Percentiles rank a stretch among this genome's conserved stretches.
Evolutionary conservation across 1,140 invertebrate genomes (phyloP).

Genomic region (Pseudomyrmex flavicornis): DNA sequence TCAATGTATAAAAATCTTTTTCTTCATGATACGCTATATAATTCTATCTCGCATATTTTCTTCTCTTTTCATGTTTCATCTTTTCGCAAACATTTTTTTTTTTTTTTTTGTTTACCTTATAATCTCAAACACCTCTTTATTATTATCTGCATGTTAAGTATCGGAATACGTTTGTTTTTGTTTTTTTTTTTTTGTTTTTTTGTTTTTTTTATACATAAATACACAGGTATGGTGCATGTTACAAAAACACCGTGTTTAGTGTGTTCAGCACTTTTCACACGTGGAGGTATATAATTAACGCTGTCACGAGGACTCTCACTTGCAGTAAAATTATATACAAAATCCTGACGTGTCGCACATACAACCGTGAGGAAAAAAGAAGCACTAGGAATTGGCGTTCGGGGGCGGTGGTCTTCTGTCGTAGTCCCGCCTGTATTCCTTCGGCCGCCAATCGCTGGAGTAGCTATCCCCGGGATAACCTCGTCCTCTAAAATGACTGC

Average conservation of each 20-base stretch:
- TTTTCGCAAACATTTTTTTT: no score
- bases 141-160: slow-evolving; percentile 58
- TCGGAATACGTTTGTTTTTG: slow-evolving; percentile 40
- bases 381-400: slow-evolving; percentile 83
- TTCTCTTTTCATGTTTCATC: slow-evolving; percentile 22
- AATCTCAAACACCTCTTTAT: slow-evolving; percentile 44
- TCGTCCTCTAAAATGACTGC: slow-evolving; percentile 78
- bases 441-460: slow-evolving; percentile 82
- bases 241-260: slow-evolving; percentile 35
- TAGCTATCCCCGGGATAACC: slow-evolving; percentile 79
- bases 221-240: slow-evolving; percentile 68
- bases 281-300: neutral
- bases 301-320: slow-evolving; percentile 2
- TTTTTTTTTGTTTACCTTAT: no score
- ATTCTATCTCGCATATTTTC: slow-evolving; percentile 9
- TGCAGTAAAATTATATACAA: slow-evolving; percentile 56
- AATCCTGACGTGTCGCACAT: neutral
- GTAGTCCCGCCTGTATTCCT: slow-evolving; percentile 87
- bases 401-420: slow-evolving; percentile 84
- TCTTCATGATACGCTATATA: slow-evolving; percentile 35
- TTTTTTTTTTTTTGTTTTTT: slow-evolving; percentile 58
- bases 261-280: slow-evolving; percentile 8
- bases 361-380: slow-evolving; percentile 73
- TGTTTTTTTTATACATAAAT: slow-evolving; percentile 62
- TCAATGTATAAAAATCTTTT: slow-evolving; percentile 49